Evolutionary conservation across 2,797 vertebrate genomes (phyloP), one percentile per base, ranked within the genome.

Genomic region (Euphonia xanthogaster): DNA sequence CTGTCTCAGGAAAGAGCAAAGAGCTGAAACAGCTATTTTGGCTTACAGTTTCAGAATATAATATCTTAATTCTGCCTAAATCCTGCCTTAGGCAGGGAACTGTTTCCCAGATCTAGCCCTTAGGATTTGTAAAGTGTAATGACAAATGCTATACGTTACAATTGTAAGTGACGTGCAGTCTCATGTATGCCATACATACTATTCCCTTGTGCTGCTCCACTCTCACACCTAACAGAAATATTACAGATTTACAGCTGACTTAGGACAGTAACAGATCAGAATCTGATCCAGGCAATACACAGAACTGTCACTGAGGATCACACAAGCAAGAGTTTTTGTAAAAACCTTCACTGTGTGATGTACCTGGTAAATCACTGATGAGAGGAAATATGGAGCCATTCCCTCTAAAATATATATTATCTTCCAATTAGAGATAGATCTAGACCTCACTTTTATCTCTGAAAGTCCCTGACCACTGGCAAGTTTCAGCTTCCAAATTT

Each of bases 401-500:
- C 30, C 50, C 54, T 44, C 67, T 86, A 35, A 89, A 96, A 94
- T 48, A 66, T 53, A 10, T 63, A 66, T 94, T 89, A 86, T 88
- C 87, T 90, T 94, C 58, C 48, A 90, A 70, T 93, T 90, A 90
- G 58, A 76, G 62, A 78, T 3, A 47, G 44, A 13, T 88, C 62
- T 75, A 78, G 91, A 81, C 30, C 58, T 93, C 62, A 30, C 62
- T 96, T 89, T 81, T 55, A 81, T 81, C 55, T 84, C 58, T 83
- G 44, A 63, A 83, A 91, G 24, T 66, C 62, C 62, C 48, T 88
- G 79, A 96, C 89, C 89, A 93, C 79, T 94, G 66, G 68, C 58
- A 75, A 92, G 39, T 80, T 70, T 75, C 87, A 78, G 66, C 63
- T 68, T 78, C 71, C 54, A 86, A 92, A 96, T 86, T 95, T 91